These are phyloP conservation scores for Aphaenogaster floridana DNA, from an alignment of 1,140 invertebrate species.

Conservation along the genomic window DNA sequence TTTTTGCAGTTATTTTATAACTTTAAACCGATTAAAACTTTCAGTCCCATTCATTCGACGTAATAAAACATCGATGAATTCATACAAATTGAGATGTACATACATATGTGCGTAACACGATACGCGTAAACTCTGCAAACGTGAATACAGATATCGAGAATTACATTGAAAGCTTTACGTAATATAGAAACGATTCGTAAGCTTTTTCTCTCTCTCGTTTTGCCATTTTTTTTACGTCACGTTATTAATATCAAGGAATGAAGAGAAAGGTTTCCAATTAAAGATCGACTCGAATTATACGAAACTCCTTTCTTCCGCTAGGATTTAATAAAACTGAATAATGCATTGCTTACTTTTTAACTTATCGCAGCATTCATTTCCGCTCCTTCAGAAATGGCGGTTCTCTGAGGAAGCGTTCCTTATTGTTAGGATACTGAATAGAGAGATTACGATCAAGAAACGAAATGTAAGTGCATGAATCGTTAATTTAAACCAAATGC, in stretches of 20 bases:
- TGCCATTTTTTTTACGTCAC: slow-evolving; percentile 47
- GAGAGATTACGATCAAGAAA: slow-evolving; percentile 51
- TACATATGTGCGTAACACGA: not conserved
- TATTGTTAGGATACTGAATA: slow-evolving; percentile 65
- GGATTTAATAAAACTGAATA: slow-evolving; percentile 68
- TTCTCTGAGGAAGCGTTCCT: slow-evolving; percentile 46
- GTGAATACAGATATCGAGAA: not conserved
- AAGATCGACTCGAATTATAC: slow-evolving; percentile 53
- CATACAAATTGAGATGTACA: slow-evolving; percentile 20
- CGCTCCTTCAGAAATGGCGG: slow-evolving; percentile 19
- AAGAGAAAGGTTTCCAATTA: slow-evolving; percentile 52
- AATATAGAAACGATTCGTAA: not conserved
- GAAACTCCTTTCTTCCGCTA: slow-evolving; percentile 53
- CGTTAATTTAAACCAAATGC: slow-evolving; percentile 53
- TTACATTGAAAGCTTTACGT: slow-evolving; percentile 17
- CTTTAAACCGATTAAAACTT: slow-evolving; percentile 6
- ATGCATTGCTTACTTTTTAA: slow-evolving; percentile 64
- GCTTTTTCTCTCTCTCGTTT: not conserved
- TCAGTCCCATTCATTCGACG: not conserved
- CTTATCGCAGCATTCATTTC: slow-evolving; percentile 65
- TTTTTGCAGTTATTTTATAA: not conserved
- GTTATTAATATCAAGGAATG: slow-evolving; percentile 55
- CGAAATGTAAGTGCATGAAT: slow-evolving; percentile 47
- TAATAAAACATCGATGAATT: not conserved
- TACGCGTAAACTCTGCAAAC: slow-evolving; percentile 2